Evolutionary conservation across 2,888 invertebrate species (phyloP), one percentile per base, ranked within the genome.

Genomic region (Ypsolopha sequella): DNA sequence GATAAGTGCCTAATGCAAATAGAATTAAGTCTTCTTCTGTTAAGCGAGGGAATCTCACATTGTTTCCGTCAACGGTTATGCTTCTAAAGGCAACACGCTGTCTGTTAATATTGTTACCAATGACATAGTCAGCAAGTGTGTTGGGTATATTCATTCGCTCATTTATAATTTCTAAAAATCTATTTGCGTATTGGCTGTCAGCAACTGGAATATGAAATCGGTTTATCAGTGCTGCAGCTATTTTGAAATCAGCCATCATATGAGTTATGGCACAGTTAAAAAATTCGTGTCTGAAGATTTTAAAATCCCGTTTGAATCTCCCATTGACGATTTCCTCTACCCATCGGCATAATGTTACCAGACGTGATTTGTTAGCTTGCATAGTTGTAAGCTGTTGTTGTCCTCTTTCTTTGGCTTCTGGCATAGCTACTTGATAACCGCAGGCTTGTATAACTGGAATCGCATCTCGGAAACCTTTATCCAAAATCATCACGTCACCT

Each of bases 161-260:
- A 47, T 39, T 51, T 9, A 50, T 44, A 50, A 55, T 53, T 43
- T 51, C 50, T 13, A 55, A 51, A 45, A 53, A 55, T 13, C 50
- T 48, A 9, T 46, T 36, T 51, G 51, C 52, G 51, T 55, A 10
- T 11, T 46, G 33, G 47, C 33, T 49, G 43, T 55, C 51, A 50
- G 47, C 35, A 8, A 53, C 49, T 35, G 36, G 33, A n/a, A 53
- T 33, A 36, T 53, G 55, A 36, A 53, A 53, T 36, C 39, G 48
- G 48, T 53, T 55, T 2, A 38, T 55, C 36, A 55, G 10, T 6
- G 55, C 55, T 36, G 53, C 53, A 45, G 55, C 53, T 35, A 55
- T 55, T 39, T 36, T 43, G 39, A 55, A 41, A 33, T 55, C 55
- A 33, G 51, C 43, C 14, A 47, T 47, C 45, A 52, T 47, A 33